Conservation (phyloP, 30 jellyfish, hydroid and myxozoan genomes). For the Thelohanellus kitauei region DNA sequence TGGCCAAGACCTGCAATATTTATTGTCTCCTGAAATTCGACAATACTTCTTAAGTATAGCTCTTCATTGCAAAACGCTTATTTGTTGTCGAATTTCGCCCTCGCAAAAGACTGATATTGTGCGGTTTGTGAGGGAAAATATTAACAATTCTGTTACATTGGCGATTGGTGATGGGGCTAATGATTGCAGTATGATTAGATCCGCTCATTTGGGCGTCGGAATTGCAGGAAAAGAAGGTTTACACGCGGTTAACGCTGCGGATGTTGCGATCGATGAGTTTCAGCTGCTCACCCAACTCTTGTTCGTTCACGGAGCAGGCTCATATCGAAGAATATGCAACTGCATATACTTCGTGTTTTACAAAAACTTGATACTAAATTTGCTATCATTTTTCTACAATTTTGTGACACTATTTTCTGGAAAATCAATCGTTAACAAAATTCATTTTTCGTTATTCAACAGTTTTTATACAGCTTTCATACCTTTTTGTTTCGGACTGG, state of each 20-base stretch:
- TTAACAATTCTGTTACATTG: conserved; percentile 34
- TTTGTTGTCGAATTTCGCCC: conserved; percentile 80
- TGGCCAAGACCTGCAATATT: conserved; percentile 21
- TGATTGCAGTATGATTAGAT: conserved; percentile 86
- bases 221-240: conserved; percentile 88
- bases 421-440: too few species aligned
- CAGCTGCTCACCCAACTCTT: conserved; percentile 34
- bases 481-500: background rate
- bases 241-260: conserved; percentile 80
- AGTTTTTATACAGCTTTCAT: background rate
- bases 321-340: conserved; percentile 38
- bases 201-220: conserved; percentile 93
- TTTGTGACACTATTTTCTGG: conserved; percentile 1
- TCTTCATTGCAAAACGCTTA: conserved; percentile 46
- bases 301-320: conserved; percentile 74
- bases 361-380: conserved; percentile 58
- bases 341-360: conserved; percentile 36
- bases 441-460: background rate
- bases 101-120: conserved; percentile 47
- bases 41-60: conserved; percentile 46
- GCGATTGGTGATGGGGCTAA: conserved; percentile 92
- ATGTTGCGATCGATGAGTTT: conserved; percentile 49
- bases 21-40: conserved; percentile 25
- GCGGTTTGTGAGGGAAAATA: conserved; percentile 34
- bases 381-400: conserved; percentile 46